These are phyloP conservation scores for Papilio polytes DNA, from an alignment of 1,140 invertebrate genomes.

Conservation along the genomic window DNA sequence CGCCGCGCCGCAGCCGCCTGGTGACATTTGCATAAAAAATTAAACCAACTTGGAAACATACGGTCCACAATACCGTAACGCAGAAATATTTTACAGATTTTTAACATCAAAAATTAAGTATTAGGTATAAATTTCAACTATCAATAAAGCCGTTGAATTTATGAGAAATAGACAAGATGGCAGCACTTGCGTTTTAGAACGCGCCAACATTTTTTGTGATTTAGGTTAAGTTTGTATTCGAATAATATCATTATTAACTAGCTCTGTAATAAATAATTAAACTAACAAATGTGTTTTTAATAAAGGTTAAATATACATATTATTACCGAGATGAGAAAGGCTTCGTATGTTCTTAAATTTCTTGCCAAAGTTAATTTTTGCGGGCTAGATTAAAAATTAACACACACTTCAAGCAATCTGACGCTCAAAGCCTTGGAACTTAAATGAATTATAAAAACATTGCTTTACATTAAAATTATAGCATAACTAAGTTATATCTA, in stretches of 20 bases:
- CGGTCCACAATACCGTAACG: not conserved
- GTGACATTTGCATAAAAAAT: conserved; percentile 13
- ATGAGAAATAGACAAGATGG: too few relatives aligned
- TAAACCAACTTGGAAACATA: not conserved
- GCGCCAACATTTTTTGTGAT: too few relatives aligned
- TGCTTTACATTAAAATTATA: conserved; percentile 11
- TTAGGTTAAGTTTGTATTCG: too few relatives aligned
- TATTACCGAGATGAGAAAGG: not conserved
- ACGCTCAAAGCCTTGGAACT: not conserved
- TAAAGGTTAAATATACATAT: not conserved
- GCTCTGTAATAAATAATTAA: too few relatives aligned
- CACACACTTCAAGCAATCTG: conserved; percentile 22
- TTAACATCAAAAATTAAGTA: not conserved
- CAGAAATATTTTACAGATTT: not conserved
- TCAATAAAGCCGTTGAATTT: too few relatives aligned
- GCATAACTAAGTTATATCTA: not conserved
- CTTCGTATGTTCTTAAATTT: not conserved
- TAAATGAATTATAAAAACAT: conserved; percentile 25
- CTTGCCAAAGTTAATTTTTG: conserved; percentile 11
- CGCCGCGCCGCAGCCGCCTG: not conserved
- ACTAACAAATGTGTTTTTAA: not conserved
- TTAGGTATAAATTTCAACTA: too few relatives aligned
- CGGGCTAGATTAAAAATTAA: conserved; percentile 24
- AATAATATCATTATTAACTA: too few relatives aligned
- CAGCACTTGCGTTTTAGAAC: too few relatives aligned